Conservation (phyloP, 1,140 invertebrate species). For the Drosophila pallidifrons region DNA sequence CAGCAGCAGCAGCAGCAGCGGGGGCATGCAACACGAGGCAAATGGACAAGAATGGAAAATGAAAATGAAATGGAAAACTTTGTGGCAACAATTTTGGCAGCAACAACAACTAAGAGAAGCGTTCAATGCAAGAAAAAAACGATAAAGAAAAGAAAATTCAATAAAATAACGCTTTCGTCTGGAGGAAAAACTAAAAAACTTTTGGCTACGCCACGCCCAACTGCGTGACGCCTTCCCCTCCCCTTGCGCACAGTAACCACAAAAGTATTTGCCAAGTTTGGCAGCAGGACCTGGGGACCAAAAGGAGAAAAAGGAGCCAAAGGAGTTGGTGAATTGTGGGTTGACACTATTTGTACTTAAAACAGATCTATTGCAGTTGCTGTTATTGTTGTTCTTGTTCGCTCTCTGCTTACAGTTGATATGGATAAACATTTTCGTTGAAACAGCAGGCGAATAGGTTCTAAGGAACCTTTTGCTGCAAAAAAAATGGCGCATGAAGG, state of each 20-base stretch:
- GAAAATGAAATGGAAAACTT: slow-evolving; percentile 73
- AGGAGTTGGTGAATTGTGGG: slow-evolving; percentile 8
- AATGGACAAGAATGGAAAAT: slow-evolving; percentile 68
- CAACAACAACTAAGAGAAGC: slow-evolving; percentile 13
- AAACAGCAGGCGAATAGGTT: slow-evolving; percentile 1
- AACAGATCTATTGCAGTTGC: slow-evolving; percentile 74
- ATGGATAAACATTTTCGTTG: slow-evolving; percentile 72
- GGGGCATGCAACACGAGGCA: slow-evolving; percentile 30
- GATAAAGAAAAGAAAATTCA: slow-evolving; percentile 52
- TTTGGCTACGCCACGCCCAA: slow-evolving; percentile 59
- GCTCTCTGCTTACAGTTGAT: slow-evolving; percentile 68
- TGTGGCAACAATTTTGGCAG: slow-evolving; percentile 63
- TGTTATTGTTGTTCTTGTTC: slow-evolving; percentile 42
- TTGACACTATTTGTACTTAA: slow-evolving; percentile 71
- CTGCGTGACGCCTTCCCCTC: slow-evolving; percentile 39
- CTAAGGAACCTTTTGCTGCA: not conserved
- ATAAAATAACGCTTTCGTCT: slow-evolving; percentile 79
- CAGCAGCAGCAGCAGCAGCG: not conserved
- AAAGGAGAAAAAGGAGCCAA: not conserved
- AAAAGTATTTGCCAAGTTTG: slow-evolving; percentile 56
- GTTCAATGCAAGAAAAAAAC: slow-evolving; percentile 2
- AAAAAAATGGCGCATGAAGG: no score
- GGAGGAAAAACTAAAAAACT: slow-evolving; percentile 61
- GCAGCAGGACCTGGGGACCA: slow-evolving; percentile 1
- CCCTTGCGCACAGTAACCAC: slow-evolving; percentile 55